Evolutionary conservation across 2,888 invertebrate genomes (phyloP), one percentile per base, ranked within the genome.

Genomic region (Lagria hirta): DNA sequence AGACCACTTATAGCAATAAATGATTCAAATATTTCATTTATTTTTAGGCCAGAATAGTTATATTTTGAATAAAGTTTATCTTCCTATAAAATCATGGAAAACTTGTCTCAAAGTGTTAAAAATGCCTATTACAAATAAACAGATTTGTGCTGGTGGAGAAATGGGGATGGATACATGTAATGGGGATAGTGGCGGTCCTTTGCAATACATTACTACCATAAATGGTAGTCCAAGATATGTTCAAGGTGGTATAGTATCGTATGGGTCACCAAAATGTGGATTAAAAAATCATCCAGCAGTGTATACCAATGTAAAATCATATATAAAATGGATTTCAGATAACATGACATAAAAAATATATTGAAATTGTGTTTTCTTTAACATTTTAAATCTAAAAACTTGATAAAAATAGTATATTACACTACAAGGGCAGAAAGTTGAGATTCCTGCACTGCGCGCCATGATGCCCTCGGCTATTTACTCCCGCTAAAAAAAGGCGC

Each of bases 151-250:
- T 0, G 83, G 84, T 1, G 84, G 83, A 0, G 61, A 70, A 2
- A 67, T 62, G 8, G 75, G 74, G n/a, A 73, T 73, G 43, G 83
- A 84, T 60, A 80, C 83, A 0, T 85, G 84, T 52, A 70, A 72
- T 0, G 84, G 84, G 0, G 84, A 85, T 57, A 82, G 82, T 4
- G 85, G 85, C 0, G 84, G 85, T 0, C 84, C 85, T 0, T 71
- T 85, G 2, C 65, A 74, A 23, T 54, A 54, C 20, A 71, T 71
- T 29, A 71, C 72, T 0, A 61, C 65, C 1, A 57, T 68, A 0
- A 64, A 27, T n/a, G n/a, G 10, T 4, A 8, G 18, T 3, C 27
- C 13, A 4, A 8, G 38, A 3, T 38, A 38, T 11, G 30, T 38
- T 10, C 38, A 38, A 23, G 38, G 23, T 14, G 38, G 38, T 4